Conservation (phyloP, 2,888 invertebrate species). For the Mystacides longicornis region DNA sequence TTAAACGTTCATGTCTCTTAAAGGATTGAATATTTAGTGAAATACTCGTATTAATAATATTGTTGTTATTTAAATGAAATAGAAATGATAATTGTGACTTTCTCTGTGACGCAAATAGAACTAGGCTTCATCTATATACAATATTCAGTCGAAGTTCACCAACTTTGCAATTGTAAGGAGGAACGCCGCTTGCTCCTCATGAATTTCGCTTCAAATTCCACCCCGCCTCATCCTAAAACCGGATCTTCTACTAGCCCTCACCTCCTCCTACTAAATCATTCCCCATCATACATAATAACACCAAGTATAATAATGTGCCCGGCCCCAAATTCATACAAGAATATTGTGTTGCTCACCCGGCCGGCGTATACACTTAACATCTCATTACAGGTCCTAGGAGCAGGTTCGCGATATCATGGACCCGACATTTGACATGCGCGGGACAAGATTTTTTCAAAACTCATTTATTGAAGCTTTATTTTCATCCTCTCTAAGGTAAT, state of each 20-base stretch:
- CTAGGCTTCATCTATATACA: conserved; percentile 24
- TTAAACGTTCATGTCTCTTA: no score
- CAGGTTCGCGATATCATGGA: no score
- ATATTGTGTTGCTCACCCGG: conserved; percentile 40
- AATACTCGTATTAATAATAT: background rate
- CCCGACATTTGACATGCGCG: no score
- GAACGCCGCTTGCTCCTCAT: conserved; percentile 33
- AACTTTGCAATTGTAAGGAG: conserved; percentile 50
- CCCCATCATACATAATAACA: conserved; percentile 43
- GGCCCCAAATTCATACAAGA: conserved; percentile 27
- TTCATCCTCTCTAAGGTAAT: no score
- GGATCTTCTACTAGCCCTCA: conserved; percentile 25
- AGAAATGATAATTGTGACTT: conserved; percentile 11
- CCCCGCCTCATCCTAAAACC: conserved; percentile 34
- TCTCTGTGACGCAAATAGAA: conserved; percentile 25
- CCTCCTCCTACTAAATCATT: conserved; percentile 33
- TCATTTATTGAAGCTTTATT: no score
- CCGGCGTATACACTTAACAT: conserved; percentile 23
- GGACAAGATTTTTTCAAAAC: no score
- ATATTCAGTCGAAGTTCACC: conserved; percentile 31
- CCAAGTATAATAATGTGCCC: conserved; percentile 50
- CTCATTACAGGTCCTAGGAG: conserved; percentile 19
- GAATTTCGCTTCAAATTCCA: conserved; percentile 40
- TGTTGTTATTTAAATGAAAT: background rate
- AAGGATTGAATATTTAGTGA: background rate